Percentiles rank a stretch among this genome's conserved stretches.
phyloP scores from a whole-genome alignment of 2,113 vertebrate species.

The Rhineura floridana region DNA sequence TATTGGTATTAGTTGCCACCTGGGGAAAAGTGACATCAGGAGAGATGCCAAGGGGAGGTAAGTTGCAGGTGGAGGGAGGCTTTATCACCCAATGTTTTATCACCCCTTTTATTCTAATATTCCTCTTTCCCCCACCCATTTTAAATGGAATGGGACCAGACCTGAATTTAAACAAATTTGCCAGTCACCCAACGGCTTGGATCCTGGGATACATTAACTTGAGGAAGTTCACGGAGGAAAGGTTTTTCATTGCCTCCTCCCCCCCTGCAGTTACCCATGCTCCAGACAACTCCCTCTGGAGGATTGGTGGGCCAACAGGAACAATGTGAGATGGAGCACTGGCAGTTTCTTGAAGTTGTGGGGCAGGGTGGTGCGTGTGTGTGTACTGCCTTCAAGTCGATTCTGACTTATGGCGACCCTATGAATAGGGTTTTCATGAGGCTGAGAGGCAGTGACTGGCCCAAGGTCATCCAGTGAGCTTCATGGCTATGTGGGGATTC shows the following conservation, averaged over 20 bases:
- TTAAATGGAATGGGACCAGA: background rate
- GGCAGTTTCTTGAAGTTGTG: too few relatives aligned
- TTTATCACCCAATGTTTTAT: background rate
- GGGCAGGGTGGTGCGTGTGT: too few relatives aligned
- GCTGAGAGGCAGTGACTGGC: too few relatives aligned
- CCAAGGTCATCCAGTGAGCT: too few relatives aligned
- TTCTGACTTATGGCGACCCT: too few relatives aligned
- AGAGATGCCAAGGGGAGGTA: background rate
- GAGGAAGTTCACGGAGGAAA: background rate
- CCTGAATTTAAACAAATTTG: background rate
- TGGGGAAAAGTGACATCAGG: background rate
- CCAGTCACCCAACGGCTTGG: too few relatives aligned
- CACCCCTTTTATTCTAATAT: background rate
- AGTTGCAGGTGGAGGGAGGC: background rate
- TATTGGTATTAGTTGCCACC: background rate
- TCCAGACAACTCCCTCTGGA: background rate
- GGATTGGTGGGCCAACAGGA: background rate
- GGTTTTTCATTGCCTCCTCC: background rate
- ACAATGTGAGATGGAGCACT: background rate
- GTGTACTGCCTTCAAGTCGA: too few relatives aligned
- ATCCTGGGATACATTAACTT: too few relatives aligned
- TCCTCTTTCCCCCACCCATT: too few relatives aligned
- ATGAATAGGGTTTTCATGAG: too few relatives aligned
- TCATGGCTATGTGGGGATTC: too few relatives aligned
- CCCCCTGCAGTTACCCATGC: too few relatives aligned